A percentile compares a stretch with the other conserved stretches of the same genome.
Conservation (phyloP, 2,888 invertebrate genomes). For the Dastarcus helophoroides region DNA sequence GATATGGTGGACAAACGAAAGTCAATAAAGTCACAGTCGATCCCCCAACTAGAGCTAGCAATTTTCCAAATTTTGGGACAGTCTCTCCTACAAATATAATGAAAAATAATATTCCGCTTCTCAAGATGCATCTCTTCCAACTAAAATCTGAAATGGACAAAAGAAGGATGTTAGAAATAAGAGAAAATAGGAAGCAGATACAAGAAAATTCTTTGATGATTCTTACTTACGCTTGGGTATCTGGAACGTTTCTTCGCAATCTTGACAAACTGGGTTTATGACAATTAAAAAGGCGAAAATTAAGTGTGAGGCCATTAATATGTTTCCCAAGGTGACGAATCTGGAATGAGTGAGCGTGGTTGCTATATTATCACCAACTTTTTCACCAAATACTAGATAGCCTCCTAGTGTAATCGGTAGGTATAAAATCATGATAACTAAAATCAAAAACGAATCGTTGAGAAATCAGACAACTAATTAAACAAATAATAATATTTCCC, state of each 20-base stretch:
- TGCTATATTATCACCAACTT: conserved; percentile 48
- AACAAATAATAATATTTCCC: too few relatives aligned
- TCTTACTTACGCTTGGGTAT: conserved; percentile 45
- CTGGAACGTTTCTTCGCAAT: conserved; percentile 52
- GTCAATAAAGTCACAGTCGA: conserved; percentile 56
- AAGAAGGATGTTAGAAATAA: conserved; percentile 1
- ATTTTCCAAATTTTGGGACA: conserved; percentile 57
- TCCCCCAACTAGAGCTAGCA: conserved; percentile 58
- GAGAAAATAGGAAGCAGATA: background rate
- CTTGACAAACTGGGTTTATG: conserved; percentile 60
- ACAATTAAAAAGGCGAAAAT: conserved; percentile 56
- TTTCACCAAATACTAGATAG: conserved; percentile 51
- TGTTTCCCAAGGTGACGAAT: conserved; percentile 45
- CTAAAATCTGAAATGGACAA: conserved; percentile 42
- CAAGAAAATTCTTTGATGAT: conserved; percentile 2
- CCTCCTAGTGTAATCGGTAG: conserved; percentile 50
- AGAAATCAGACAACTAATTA: too few relatives aligned
- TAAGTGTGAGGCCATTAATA: conserved; percentile 54
- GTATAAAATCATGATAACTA: conserved; percentile 47
- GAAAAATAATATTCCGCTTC: conserved; percentile 45
- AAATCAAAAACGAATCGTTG: conserved; percentile 16
- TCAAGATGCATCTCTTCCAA: conserved; percentile 45
- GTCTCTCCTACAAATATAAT: conserved; percentile 56
- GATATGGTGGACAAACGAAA: conserved; percentile 54
- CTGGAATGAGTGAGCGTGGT: conserved; percentile 43